Conservation (phyloP, 1,140 invertebrate genomes). For the Lanistes nyassanus region DNA sequence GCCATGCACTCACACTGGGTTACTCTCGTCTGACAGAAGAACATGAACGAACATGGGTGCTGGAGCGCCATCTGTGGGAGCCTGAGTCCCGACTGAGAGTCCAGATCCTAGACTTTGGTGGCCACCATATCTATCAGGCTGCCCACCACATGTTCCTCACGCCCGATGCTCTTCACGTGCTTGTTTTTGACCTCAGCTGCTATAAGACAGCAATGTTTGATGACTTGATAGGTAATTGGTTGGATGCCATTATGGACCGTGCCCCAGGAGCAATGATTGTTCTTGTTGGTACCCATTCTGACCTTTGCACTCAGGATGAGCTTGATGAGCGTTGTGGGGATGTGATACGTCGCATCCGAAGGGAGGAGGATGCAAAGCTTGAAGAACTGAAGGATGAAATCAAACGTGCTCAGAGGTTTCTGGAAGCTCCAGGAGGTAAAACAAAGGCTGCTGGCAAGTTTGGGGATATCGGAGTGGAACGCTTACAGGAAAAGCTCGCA, state of each 20-base stretch:
- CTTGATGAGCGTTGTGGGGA: conserved; percentile 42
- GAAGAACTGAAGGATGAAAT: conserved; percentile 46
- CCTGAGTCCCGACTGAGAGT: conserved; percentile 55
- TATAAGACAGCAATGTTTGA: conserved; percentile 47
- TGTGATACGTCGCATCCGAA: conserved; percentile 49
- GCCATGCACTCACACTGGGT: conserved; percentile 56
- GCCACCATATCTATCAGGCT: conserved; percentile 63
- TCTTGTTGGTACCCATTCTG: conserved; percentile 57
- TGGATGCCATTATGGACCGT: conserved; percentile 59
- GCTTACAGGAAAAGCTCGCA: conserved; percentile 43
- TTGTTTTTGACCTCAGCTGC: conserved; percentile 64
- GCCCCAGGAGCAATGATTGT: conserved; percentile 56
- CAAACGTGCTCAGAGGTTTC: conserved; percentile 29
- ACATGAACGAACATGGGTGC: conserved; percentile 60
- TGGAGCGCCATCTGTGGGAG: conserved; percentile 62
- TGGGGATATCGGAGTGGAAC: conserved; percentile 49
- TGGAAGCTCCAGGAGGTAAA: conserved; percentile 32
- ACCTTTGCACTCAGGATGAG: conserved; percentile 50
- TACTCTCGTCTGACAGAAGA: conserved; percentile 53
- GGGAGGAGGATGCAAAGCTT: conserved; percentile 49
- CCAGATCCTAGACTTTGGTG: conserved; percentile 66
- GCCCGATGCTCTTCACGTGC: conserved; percentile 63
- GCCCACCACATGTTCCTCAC: conserved; percentile 66
- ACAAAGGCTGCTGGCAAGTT: conserved; percentile 43
- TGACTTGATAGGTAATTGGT: conserved; percentile 55